Conservation (phyloP, 1,140 invertebrate genomes). For the Chrysoperla carnea region DNA sequence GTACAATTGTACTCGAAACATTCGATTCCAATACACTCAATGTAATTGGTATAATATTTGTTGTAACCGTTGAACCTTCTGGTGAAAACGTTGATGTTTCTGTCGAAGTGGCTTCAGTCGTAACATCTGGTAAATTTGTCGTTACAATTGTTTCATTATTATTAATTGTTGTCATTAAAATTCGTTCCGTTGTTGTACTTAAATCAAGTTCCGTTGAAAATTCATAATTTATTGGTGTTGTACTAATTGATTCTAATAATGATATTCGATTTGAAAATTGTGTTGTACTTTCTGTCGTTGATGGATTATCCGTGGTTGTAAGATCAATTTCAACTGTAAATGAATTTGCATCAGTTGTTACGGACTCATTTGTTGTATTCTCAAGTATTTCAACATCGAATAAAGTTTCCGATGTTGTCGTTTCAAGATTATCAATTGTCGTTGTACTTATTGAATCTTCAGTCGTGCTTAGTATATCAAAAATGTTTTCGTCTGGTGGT, state of each 20-base stretch:
- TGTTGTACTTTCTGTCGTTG: neutral
- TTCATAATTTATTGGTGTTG: constrained; percentile 2
- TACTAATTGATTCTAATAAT: constrained; percentile 3
- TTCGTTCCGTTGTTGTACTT: neutral
- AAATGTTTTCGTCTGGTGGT: neutral
- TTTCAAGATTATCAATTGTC: neutral
- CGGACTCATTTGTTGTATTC: neutral
- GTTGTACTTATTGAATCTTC: too few species aligned
- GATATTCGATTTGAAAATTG: neutral
- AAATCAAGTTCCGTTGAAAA: neutral
- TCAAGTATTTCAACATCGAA: neutral
- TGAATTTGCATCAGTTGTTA: constrained; percentile 1
- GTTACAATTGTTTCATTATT: neutral
- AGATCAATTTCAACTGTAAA: neutral
- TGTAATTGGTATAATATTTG: too few species aligned
- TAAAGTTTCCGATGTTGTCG: neutral
- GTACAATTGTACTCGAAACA: too few species aligned
- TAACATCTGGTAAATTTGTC: constrained; percentile 2
- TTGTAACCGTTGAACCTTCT: too few species aligned
- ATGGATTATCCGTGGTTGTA: neutral
- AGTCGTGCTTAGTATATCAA: too few species aligned
- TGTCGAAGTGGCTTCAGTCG: constrained; percentile 1
- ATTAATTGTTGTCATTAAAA: neutral
- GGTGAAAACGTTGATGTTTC: neutral
- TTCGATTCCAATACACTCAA: too few species aligned